A percentile compares a stretch with the other conserved stretches of the same genome.
Evolutionary conservation across 2,113 vertebrate species (phyloP).

Genomic region (Tenrec ecaudatus): DNA sequence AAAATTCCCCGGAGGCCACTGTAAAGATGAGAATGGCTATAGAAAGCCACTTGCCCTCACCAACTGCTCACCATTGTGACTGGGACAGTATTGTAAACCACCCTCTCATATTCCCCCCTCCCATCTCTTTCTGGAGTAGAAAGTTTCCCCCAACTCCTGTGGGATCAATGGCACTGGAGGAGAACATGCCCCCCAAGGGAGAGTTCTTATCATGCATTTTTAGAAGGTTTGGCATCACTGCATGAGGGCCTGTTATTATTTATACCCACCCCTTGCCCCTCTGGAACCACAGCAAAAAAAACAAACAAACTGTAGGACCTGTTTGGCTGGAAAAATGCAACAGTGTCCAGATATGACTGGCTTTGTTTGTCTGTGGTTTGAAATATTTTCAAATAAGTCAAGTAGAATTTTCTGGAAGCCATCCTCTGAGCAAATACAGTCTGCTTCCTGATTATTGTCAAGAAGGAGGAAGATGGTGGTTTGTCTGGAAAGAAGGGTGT

Average conservation of each 20-base stretch:
- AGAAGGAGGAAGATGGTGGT: neutral
- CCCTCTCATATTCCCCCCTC: fast-evolving
- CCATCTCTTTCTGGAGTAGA: constrained; percentile 46
- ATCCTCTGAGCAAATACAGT: constrained; percentile 16
- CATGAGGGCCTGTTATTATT: constrained; percentile 29
- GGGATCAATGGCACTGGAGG: constrained; percentile 65
- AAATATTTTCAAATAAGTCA: constrained; percentile 69
- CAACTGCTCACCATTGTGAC: fast-evolving
- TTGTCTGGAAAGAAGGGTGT: neutral
- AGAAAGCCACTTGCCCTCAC: neutral
- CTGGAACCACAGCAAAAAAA: neutral
- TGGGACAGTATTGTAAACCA: neutral
- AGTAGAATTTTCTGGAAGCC: constrained; percentile 40
- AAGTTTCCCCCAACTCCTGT: constrained; percentile 70
- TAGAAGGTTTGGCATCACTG: neutral
- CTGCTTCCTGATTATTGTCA: neutral
- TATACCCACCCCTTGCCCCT: neutral
- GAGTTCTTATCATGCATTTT: neutral
- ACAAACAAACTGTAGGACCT: neutral
- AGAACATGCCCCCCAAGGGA: constrained; percentile 69
- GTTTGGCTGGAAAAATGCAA: constrained; percentile 54
- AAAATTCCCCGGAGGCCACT: neutral
- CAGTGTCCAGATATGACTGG: constrained; percentile 25
- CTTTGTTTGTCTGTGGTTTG: constrained; percentile 29
- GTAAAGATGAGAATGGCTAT: fast-evolving